These are phyloP conservation scores for Lumbricus terrestris DNA, from an alignment of 2,888 invertebrate species.

Conservation along the genomic window DNA sequence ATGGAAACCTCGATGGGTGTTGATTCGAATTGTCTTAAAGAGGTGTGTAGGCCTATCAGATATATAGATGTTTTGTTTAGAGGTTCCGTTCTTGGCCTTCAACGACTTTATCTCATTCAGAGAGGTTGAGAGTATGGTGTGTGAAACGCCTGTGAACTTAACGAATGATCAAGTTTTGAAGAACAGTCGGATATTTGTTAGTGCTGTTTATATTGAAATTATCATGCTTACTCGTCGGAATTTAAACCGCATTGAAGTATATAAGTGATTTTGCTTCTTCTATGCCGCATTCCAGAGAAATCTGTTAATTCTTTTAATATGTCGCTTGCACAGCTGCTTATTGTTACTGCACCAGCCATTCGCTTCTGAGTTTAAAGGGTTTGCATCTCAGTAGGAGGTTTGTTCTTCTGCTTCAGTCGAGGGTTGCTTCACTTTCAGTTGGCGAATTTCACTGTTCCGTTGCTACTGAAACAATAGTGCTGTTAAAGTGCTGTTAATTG, in stretches of 20 bases:
- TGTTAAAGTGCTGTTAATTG: too few species aligned
- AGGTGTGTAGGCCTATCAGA: too few species aligned
- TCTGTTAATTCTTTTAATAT: not conserved
- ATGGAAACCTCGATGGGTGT: not conserved
- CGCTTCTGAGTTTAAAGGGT: not conserved
- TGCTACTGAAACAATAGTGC: not conserved
- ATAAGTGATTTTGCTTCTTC: not conserved
- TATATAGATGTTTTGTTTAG: not conserved
- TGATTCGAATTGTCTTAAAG: not conserved
- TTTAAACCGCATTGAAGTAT: not conserved
- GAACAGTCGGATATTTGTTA: not conserved
- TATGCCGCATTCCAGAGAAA: not conserved
- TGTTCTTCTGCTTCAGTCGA: not conserved
- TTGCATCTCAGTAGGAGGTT: not conserved
- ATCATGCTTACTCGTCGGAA: not conserved
- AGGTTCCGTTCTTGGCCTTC: not conserved
- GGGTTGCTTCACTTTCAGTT: not conserved
- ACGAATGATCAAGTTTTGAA: not conserved
- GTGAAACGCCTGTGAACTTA: not conserved
- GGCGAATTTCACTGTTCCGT: not conserved
- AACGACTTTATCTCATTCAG: not conserved
- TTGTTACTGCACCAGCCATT: not conserved
- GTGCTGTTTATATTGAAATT: not conserved
- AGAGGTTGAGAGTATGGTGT: not conserved
- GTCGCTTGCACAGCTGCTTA: not conserved